phyloP scores from a whole-genome alignment of 2,888 invertebrate species.

The Plagodis dolabraria region DNA sequence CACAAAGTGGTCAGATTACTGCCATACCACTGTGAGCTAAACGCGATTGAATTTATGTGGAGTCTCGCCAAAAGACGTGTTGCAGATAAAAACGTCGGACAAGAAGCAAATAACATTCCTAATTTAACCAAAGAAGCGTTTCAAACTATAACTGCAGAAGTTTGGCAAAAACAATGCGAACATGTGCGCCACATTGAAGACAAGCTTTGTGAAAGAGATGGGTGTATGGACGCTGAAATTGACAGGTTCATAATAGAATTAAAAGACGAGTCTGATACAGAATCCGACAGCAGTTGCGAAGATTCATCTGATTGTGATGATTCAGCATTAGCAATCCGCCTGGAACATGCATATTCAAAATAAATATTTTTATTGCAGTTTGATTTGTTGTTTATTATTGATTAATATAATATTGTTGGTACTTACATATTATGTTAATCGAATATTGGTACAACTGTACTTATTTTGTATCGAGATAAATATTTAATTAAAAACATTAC shows the following conservation, averaged over 20 bases:
- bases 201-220: conserved; percentile 4
- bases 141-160: conserved; percentile 18
- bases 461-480: too few relatives aligned
- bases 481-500: too few relatives aligned
- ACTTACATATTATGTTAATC: too few relatives aligned
- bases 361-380: neutral
- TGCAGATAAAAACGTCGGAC: conserved; percentile 30
- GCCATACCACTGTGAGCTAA: conserved; percentile 15
- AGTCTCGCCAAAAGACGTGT: conserved; percentile 33
- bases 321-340: neutral
- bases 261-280: conserved; percentile 9
- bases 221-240: conserved; percentile 6
- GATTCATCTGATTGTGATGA: conserved; percentile 2
- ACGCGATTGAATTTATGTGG: conserved; percentile 35
- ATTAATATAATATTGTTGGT: too few relatives aligned
- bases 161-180: conserved; percentile 27
- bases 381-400: too few relatives aligned
- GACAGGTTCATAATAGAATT: conserved; percentile 9
- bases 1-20: conserved; percentile 32
- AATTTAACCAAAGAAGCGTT: conserved; percentile 17
- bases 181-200: conserved; percentile 8
- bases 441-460: too few relatives aligned
- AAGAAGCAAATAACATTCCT: conserved; percentile 26
- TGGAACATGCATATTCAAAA: conserved; percentile 3
- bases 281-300: conserved; percentile 9